Base-by-base conservation (phyloP, 2,888 invertebrate species). In the Cheilosia pagana region DNA sequence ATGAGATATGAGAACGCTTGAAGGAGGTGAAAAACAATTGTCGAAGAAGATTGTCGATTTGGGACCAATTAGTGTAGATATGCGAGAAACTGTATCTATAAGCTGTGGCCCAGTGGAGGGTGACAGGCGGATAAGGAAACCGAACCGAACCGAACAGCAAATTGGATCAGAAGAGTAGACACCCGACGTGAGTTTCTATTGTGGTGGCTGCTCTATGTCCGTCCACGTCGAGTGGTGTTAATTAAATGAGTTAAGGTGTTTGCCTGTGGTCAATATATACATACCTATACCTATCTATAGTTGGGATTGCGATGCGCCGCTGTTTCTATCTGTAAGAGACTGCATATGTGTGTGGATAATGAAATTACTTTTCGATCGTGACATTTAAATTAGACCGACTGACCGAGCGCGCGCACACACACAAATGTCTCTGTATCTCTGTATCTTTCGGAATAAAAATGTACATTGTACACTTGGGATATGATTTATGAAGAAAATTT, bases 311-410 rank as follows among this genome's bases (percentile, higher is more conserved):
- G 16, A 12, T 19, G 8, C 53, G 72, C 57, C 19, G 57, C 8
- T 43, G 21, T 63, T 8, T 71, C 48, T 60, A 55, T 82, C 35
- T 60, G 28, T 67, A 16, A 25, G 55, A 41, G 52, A 41, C 10
- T 43, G 81, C 39, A 50, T n/a, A 23, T 41, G 48, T 28, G 57
- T 67, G 23, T 43, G n/a, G 19, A n/a, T 65, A 68, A 74, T 78
- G 74, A 83, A 83, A 83, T 74, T 81, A 78, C 68, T 83, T 78
- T 65, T 70, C 79, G 79, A 78, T 83, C 78, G 78, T 83, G 83
- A 83, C 78, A 83, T 78, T 83, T 83, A 83, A 83, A 83, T 83
- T 83, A 83, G 83, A 83, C 68, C 67, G 41, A 82, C 63, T 59
- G 43, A 59, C 81, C 43, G 21, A 68, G 23, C 65, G 31, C 41